These are phyloP conservation scores for Trilocha varians DNA, from an alignment of 2,888 invertebrate genomes.

Conservation along the genomic window DNA sequence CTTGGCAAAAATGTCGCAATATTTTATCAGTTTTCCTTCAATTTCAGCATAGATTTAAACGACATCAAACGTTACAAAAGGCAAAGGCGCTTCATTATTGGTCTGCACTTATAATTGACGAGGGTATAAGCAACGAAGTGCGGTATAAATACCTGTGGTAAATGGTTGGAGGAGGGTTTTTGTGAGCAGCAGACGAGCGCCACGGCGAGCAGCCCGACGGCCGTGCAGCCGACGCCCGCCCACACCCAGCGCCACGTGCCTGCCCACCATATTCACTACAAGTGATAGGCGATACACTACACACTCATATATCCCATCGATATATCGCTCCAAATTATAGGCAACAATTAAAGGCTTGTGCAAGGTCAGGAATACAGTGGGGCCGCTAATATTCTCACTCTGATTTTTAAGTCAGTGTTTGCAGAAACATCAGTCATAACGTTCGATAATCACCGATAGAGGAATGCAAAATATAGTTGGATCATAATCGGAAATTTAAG, in stretches of 20 bases:
- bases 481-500: too few relatives aligned
- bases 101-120: not conserved
- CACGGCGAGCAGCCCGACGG: constrained; percentile 13
- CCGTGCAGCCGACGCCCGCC: constrained; percentile 17
- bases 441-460: too few relatives aligned
- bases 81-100: too few relatives aligned
- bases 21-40: too few relatives aligned
- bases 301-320: constrained; percentile 14
- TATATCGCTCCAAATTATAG: constrained; percentile 11
- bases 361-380: too few relatives aligned
- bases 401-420: too few relatives aligned
- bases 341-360: too few relatives aligned
- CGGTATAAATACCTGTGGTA: constrained; percentile 12
- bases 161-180: constrained; percentile 5
- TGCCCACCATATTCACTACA: constrained; percentile 7
- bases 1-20: too few relatives aligned
- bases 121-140: not conserved
- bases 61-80: not conserved
- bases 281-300: constrained; percentile 7
- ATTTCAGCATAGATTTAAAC: not conserved
- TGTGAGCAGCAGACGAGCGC: constrained; percentile 18
- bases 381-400: too few relatives aligned
- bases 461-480: too few relatives aligned
- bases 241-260: constrained; percentile 2
- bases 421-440: too few relatives aligned